Base-by-base conservation (phyloP, 2,797 vertebrate species). In the Mastacembelus armatus region DNA sequence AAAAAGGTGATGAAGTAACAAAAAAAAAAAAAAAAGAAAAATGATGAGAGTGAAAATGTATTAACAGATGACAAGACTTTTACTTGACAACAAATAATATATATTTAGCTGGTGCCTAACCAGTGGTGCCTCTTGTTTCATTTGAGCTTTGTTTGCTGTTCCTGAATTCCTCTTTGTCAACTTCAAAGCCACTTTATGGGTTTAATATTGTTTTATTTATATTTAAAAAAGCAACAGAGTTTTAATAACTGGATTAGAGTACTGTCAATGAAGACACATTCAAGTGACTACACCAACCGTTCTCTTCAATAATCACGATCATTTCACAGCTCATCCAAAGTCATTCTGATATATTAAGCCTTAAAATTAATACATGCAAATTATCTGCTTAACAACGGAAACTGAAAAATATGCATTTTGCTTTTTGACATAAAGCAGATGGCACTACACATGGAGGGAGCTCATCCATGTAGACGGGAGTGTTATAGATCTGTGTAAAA, bases 1-100 rank as follows among this genome's bases (percentile, higher is more conserved):
- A 32, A 49, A 57, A 39, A 27, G 51, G 59, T 42, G 61, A 82
- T 26, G 29, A 48, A 49, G 15, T 29, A 84, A 33, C 5, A 61
- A 32, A 57, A 40, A 57, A 48, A 55, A 10, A 36, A 45, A 35
- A 55, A 35, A 27, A 18, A 39, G 60, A 66, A 16, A 85, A 60
- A 26, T 62, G 92, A 73, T 81, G 82, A 85, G 48, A 48, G 45
- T 30, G 29, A 48, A 63, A 77, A 29, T 30, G 26, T 27, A 29
- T n/a, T 12, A 50, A 39, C 1, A 57, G 16, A 67, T 35, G 30
- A 43, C 1, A 29, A 60, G 16, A 48, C 32, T 54, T 49, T 45
- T 19, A 27, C 33, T 51, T 56, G 18, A 62, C 8, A 44, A 39
- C 29, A 67, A 18, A 66, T 48, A 11, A 39, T 21, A 42, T 21